A percentile compares a stretch with the other conserved stretches of the same genome.
phyloP scores from a whole-genome alignment of 2,113 vertebrate species.

The Vulpes ferrilata region DNA sequence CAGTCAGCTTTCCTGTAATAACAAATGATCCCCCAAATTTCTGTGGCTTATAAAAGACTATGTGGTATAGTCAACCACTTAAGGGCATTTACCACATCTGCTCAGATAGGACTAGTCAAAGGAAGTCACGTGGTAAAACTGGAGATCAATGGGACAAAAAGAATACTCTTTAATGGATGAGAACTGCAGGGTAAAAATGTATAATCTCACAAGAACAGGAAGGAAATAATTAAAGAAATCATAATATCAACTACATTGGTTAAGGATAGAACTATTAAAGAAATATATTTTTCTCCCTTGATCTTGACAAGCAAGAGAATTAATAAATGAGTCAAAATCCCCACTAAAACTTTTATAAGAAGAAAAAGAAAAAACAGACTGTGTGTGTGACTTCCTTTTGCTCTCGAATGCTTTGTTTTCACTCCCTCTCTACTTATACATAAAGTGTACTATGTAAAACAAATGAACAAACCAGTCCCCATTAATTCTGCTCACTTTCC shows the following conservation, averaged over 20 bases:
- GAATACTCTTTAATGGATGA: neutral
- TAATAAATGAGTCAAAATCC: neutral
- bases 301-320: conserved; percentile 7
- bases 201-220: neutral
- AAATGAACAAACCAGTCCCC: neutral
- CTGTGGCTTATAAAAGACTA: neutral
- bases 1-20: neutral
- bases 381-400: neutral
- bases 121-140: neutral
- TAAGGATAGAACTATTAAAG: conserved; percentile 32
- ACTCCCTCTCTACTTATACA: neutral
- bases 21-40: neutral
- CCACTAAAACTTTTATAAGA: neutral
- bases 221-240: conserved; percentile 8
- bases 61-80: neutral
- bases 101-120: neutral
- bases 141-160: neutral
- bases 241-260: neutral
- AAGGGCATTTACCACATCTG: neutral
- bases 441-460: neutral
- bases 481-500: neutral
- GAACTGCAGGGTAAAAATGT: neutral
- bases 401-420: neutral
- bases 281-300: conserved; percentile 13
- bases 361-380: neutral